Conservation (phyloP, 2,113 vertebrate species). For the Trochalopteron elliotii region DNA sequence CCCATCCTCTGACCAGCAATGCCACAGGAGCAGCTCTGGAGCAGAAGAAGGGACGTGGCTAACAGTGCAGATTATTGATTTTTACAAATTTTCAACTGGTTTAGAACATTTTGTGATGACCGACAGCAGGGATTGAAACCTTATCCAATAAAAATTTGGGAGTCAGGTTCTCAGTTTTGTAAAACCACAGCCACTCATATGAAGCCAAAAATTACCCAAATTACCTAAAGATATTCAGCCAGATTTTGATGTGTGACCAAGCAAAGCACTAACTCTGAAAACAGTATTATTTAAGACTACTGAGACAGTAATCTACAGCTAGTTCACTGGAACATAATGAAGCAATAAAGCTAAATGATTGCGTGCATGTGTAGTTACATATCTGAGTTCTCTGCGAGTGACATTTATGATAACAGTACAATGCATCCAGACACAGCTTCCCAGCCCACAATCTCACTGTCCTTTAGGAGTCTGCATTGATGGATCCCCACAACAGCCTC, state of each 20-base stretch:
- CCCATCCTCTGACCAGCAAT: background rate
- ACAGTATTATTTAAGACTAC: background rate
- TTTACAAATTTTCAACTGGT: background rate
- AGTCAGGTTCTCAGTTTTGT: background rate
- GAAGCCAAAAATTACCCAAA: background rate
- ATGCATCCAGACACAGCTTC: background rate
- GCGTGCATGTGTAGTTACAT: background rate
- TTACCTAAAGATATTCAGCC: background rate
- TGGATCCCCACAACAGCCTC: background rate
- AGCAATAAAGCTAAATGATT: background rate
- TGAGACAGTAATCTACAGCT: background rate
- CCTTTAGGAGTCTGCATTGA: background rate
- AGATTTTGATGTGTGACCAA: background rate
- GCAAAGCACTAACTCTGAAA: background rate
- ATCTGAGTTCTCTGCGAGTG: background rate
- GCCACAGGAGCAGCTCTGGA: background rate
- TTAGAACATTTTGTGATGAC: background rate
- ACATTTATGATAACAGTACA: background rate
- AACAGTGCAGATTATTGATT: background rate
- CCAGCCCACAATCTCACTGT: rapidly evolving
- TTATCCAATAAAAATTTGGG: background rate
- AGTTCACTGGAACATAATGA: background rate
- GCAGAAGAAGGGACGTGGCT: background rate
- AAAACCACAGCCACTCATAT: background rate
- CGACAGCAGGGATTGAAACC: background rate